Evolutionary conservation across 2,797 vertebrate species (phyloP), one percentile per base, ranked within the genome.

Genomic region (Nannoperca obscura): DNA sequence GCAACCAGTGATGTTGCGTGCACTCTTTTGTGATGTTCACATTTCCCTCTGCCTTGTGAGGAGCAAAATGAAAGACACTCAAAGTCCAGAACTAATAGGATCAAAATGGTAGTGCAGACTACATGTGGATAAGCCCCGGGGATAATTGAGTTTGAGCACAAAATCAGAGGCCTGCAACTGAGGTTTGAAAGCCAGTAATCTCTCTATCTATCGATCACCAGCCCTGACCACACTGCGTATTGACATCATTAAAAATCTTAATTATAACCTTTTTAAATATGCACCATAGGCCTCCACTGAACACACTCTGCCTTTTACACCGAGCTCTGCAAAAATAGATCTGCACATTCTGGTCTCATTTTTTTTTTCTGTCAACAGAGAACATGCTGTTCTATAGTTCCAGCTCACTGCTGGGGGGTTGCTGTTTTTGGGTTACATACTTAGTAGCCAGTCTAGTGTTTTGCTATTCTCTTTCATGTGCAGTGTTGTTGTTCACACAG

Each of bases 21-120:
- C 52, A 2, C 36, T 67, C 27, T 75, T 61, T 49, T 53, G 66
- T 46, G 50, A 36, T 70, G 66, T 73, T 82, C 82, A 67, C 57
- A 40, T 74, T 75, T 72, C 38, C 58, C 62, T 49, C 17, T n/a
- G 60, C 47, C 54, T 83, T 50, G 57, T 80, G 68, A 87, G 66
- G 74, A 83, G 70, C 78, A 59, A 86, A 90, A 86, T 71, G 40
- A 90, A 92, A 92, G 80, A 77, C 87, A 88, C 77, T 91, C 70
- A 76, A 88, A 76, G 83, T 86, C 89, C 79, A 83, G 84, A 88
- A 81, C 79, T 93, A 93, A 93, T 86, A 55, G 70, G 86, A 93
- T 94, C 88, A 91, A 86, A 81, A 86, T 83, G 85, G 63, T 70
- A 78, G 76, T 50, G 62, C 54, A 70, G 84, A 67, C 82, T 89